These are phyloP conservation scores for Tenthredo notha DNA, from an alignment of 2,888 invertebrate species.

Conservation along the genomic window DNA sequence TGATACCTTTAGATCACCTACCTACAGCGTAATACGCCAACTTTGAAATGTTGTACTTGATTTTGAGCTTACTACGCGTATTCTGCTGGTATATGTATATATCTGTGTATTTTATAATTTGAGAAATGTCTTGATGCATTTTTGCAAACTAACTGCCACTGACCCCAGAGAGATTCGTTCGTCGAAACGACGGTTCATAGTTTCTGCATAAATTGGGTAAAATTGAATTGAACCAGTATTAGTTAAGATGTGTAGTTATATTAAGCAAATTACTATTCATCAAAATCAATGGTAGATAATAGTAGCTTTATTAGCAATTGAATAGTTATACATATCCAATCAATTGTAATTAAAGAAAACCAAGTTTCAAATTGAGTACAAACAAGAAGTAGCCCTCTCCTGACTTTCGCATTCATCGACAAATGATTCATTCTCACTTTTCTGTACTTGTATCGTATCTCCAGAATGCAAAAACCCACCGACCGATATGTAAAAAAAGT, in stretches of 20 bases:
- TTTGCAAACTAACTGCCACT: background rate
- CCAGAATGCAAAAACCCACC: conserved; percentile 1
- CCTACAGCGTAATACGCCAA: background rate
- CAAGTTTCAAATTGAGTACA: background rate
- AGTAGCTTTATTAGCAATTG: background rate
- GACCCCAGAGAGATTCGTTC: background rate
- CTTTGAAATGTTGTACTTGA: background rate
- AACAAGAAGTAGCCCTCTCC: background rate
- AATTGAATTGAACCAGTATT: conserved; percentile 34
- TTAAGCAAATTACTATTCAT: background rate
- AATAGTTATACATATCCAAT: conserved; percentile 50
- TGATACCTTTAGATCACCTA: background rate
- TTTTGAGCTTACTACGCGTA: background rate
- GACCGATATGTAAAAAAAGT: conserved; percentile 51
- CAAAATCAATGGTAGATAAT: background rate
- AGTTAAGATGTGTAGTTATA: conserved; percentile 8
- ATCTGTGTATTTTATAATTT: background rate
- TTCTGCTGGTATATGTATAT: background rate
- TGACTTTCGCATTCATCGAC: background rate
- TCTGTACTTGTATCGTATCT: conserved; percentile 38
- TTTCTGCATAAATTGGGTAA: background rate
- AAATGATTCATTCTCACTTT: conserved; percentile 2
- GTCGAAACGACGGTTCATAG: background rate
- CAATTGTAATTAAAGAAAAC: conserved; percentile 24
- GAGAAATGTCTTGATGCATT: background rate